Conservation (phyloP, 2,113 vertebrate genomes). For the Laticauda laticaudata region DNA sequence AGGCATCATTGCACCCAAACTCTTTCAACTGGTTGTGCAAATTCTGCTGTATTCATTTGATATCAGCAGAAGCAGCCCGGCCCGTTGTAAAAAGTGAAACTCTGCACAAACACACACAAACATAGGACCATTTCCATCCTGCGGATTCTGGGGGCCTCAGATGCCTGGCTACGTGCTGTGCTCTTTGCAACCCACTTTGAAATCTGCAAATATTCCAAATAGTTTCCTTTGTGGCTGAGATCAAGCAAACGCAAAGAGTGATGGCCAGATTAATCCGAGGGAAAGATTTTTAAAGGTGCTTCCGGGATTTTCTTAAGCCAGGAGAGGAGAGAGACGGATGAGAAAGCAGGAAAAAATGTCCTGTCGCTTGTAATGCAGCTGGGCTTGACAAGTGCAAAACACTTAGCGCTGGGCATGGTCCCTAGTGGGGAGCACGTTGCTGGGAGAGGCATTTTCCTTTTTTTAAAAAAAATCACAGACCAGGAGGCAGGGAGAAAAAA, state of each 20-base stretch:
- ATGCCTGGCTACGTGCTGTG: not conserved
- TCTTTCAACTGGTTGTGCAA: not conserved
- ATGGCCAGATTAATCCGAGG: not conserved
- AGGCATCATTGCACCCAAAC: not conserved
- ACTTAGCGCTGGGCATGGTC: not conserved
- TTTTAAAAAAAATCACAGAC: not conserved
- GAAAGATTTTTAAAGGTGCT: not conserved
- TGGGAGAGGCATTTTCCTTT: not conserved
- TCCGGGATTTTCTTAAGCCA: not conserved
- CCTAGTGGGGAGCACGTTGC: not conserved
- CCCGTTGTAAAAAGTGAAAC: not conserved
- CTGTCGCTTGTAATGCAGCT: not conserved
- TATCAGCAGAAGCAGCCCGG: not conserved
- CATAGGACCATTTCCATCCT: not conserved
- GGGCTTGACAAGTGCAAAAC: not conserved
- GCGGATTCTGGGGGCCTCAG: not conserved
- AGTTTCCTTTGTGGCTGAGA: not conserved
- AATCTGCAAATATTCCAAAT: fast-evolving
- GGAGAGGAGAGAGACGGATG: not conserved
- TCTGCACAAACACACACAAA: not conserved
- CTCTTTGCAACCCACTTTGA: not conserved
- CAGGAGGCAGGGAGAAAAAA: not conserved
- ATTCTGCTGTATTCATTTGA: not conserved
- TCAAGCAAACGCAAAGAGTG: not conserved
- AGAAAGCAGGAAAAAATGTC: not conserved